Evolutionary conservation across 2,888 invertebrate genomes (phyloP).

Genomic region (Acrobasis suavella): DNA sequence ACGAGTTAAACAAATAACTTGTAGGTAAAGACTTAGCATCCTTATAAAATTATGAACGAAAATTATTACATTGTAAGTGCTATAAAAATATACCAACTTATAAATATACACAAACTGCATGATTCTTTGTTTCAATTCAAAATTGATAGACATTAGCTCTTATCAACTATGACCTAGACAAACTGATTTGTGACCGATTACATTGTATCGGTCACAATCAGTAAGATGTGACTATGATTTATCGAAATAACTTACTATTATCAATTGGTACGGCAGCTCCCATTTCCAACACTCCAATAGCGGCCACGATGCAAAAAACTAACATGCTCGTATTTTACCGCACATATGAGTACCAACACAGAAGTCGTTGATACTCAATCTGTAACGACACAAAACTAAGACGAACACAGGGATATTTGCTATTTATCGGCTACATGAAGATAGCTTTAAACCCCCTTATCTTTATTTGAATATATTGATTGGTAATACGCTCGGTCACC

Average conservation of each 20-base stretch:
- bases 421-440: not conserved
- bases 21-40: too few relatives aligned
- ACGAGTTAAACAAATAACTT: too few relatives aligned
- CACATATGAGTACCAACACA: not conserved
- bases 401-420: not conserved
- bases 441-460: conserved; percentile 6
- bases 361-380: not conserved
- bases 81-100: too few relatives aligned
- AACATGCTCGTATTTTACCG: conserved; percentile 1
- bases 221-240: too few relatives aligned
- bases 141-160: too few relatives aligned
- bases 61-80: too few relatives aligned
- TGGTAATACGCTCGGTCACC: not conserved
- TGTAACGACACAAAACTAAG: conserved; percentile 11
- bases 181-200: too few relatives aligned
- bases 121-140: too few relatives aligned
- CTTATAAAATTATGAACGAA: too few relatives aligned
- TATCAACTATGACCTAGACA: too few relatives aligned
- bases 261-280: not conserved
- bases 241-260: not conserved
- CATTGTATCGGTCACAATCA: too few relatives aligned
- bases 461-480: not conserved
- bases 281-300: conserved; percentile 4
- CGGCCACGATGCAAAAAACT: conserved; percentile 3
- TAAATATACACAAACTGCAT: too few relatives aligned